These are phyloP conservation scores for Phoxinus dragarum DNA, from an alignment of 2,797 vertebrate species.

Conservation along the genomic window DNA sequence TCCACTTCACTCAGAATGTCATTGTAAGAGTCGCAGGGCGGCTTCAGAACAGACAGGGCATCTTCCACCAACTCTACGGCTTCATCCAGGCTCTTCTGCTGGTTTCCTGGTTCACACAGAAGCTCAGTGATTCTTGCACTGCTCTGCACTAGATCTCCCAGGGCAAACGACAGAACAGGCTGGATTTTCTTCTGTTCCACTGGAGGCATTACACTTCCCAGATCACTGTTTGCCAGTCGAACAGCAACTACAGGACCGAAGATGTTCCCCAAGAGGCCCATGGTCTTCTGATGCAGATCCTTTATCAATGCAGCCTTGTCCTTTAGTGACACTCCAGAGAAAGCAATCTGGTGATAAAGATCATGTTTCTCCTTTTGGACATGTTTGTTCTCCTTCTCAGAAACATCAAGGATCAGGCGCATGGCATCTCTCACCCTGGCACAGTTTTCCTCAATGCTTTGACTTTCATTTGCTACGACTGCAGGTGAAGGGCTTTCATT, in stretches of 20 bases:
- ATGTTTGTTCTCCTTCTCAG: background rate
- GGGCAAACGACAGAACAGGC: background rate
- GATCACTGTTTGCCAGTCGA: background rate
- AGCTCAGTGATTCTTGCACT: background rate
- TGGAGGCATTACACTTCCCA: conserved; percentile 7
- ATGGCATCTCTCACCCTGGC: background rate
- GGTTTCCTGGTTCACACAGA: background rate
- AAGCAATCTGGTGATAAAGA: background rate
- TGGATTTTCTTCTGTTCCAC: background rate
- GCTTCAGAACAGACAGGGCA: background rate
- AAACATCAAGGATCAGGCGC: background rate
- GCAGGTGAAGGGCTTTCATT: background rate
- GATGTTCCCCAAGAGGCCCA: background rate
- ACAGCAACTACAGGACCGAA: background rate
- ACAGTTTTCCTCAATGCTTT: background rate
- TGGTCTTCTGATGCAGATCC: background rate
- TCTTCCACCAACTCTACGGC: background rate
- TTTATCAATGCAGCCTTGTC: background rate
- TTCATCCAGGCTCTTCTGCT: background rate
- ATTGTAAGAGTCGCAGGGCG: background rate
- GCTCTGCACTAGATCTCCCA: background rate
- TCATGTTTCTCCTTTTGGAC: no score
- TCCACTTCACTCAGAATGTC: background rate
- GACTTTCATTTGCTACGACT: background rate
- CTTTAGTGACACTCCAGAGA: background rate